Evolutionary conservation across 2,797 vertebrate species (phyloP), one percentile per base, ranked within the genome.

Genomic region (Pelodytes ibericus): DNA sequence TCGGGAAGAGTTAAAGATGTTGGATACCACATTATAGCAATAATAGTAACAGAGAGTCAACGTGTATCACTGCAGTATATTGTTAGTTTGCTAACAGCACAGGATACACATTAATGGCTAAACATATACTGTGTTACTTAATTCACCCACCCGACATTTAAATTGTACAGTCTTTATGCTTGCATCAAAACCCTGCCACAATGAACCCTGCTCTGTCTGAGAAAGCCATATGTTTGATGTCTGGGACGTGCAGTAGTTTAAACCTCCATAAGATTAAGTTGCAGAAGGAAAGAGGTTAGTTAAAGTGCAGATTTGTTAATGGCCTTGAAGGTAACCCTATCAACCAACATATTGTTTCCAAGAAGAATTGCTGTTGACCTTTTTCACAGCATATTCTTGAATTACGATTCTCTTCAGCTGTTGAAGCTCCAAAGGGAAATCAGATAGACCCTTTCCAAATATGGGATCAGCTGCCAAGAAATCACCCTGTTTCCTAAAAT

Each of bases 351-450:
- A 9, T 64, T 80, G 77, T 76, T 81, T 78, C 74, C 66, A 73
- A 72, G 81, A 80, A 82, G 81, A 80, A 84, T 82, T 79, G 80
- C 71, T 77, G 69, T 81, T 85, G 85, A 83, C 69, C 82, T 39
- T 57, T 65, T 79, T 70, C 65, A 79, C 82, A 82, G 69, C 62
- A 77, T 74, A 71, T 73, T 81, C 84, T 87, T 83, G 72, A 83
- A 74, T 87, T 86, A 82, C 80, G 74, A 73, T 82, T 82, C 75
- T 82, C 82, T 83, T 81, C 87, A 84, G 81, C 79, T 81, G 80
- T 77, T 84, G 81, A 41, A 51, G 15, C 58, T 81, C 39, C 80
- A 67, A 72, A 18, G 83, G 80, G 66, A 84, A 85, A 82, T 82
- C 0, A 81, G 80, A 84, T 51, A 72, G 80, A 74, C 67, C 51